phyloP scores from a whole-genome alignment of 2,113 vertebrate genomes.

The Micromys minutus region DNA sequence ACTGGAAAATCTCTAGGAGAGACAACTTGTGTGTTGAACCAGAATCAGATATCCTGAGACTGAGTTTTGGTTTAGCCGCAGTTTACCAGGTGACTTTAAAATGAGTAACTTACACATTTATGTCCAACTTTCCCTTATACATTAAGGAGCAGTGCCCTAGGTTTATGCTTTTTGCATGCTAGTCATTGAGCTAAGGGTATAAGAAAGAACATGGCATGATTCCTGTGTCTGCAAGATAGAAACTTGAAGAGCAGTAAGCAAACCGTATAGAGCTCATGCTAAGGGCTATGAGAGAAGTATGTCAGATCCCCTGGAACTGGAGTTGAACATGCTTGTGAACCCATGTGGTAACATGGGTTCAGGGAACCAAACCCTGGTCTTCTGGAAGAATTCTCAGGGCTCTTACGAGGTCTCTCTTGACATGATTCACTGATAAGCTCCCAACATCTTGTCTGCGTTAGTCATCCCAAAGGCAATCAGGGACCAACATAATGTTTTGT shows the following conservation, averaged over 20 bases:
- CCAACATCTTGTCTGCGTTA: background rate
- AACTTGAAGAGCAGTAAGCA: background rate
- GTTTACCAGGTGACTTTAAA: background rate
- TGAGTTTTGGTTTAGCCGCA: background rate
- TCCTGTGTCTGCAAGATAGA: background rate
- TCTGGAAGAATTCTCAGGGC: background rate
- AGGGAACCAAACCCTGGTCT: background rate
- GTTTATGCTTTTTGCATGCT: background rate
- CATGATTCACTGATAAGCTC: background rate
- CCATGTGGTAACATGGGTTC: background rate
- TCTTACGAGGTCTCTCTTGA: background rate
- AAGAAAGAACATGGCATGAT: background rate
- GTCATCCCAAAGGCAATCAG: background rate
- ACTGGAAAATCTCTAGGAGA: background rate
- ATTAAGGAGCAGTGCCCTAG: background rate
- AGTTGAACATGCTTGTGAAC: background rate
- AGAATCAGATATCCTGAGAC: background rate
- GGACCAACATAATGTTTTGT: background rate
- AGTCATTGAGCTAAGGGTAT: background rate
- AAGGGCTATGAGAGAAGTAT: background rate
- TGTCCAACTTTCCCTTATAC: background rate
- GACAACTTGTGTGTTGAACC: background rate
- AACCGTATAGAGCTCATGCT: background rate
- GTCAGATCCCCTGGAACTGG: background rate
- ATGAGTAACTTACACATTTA: constrained; percentile 13